These are phyloP conservation scores for Rhogogaster chlorosoma DNA, from an alignment of 2,888 invertebrate species.

Conservation along the genomic window DNA sequence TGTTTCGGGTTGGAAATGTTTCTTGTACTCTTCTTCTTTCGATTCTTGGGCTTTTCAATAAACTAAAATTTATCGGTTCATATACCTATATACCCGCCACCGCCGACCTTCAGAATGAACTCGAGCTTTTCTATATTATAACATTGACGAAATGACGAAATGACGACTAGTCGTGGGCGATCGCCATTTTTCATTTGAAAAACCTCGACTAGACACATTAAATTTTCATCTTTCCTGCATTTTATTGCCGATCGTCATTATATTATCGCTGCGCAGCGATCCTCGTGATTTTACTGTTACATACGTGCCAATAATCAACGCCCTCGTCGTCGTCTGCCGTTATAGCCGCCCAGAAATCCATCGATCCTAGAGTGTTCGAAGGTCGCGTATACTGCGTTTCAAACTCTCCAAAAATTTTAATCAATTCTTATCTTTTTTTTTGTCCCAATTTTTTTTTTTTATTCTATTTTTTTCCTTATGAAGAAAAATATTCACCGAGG, in stretches of 20 bases:
- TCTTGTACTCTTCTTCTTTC: not conserved
- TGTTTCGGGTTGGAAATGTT: too few species aligned
- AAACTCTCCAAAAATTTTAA: not conserved
- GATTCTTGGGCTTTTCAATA: not conserved
- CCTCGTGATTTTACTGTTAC: conserved; percentile 39
- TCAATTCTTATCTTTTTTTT: not conserved
- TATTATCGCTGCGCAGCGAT: not conserved
- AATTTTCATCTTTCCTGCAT: conserved; percentile 12
- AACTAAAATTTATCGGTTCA: not conserved
- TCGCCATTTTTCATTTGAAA: conserved; percentile 27
- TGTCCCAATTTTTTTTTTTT: not conserved
- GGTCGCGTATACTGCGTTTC: not conserved
- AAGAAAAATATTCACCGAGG: not conserved
- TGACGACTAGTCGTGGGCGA: not conserved
- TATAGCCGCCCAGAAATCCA: conserved; percentile 48
- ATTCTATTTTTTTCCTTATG: not conserved
- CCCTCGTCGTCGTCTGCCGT: conserved; percentile 33
- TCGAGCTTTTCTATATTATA: conserved; percentile 17
- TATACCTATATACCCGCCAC: not conserved
- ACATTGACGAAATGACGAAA: conserved; percentile 38
- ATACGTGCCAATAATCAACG: conserved; percentile 49
- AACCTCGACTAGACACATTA: not conserved
- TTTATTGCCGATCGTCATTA: not conserved
- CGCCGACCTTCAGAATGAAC: conserved; percentile 15
- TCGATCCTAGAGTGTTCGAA: conserved; percentile 4